These are phyloP conservation scores for Nanger granti DNA, from an alignment of 2,113 vertebrate species.

Conservation along the genomic window DNA sequence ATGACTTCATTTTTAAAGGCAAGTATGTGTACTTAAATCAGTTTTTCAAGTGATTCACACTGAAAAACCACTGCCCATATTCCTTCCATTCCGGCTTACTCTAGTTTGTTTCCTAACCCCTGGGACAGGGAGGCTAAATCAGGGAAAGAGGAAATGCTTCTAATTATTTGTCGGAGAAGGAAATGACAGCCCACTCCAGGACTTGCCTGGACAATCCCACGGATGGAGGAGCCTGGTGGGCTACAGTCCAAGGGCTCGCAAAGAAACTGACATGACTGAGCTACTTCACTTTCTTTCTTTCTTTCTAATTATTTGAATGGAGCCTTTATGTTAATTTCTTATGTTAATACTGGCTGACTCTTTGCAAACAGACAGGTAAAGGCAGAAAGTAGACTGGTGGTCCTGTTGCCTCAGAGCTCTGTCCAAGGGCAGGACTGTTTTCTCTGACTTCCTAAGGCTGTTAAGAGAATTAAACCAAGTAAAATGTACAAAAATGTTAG, in stretches of 20 bases:
- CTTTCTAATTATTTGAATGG: background rate
- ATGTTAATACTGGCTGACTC: background rate
- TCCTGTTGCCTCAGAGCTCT: background rate
- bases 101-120: background rate
- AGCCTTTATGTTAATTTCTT: background rate
- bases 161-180: background rate
- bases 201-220: background rate
- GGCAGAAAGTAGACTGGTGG: background rate
- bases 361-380: background rate
- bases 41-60: background rate
- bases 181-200: background rate
- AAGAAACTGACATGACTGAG: background rate
- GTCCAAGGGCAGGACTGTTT: background rate
- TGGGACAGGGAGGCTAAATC: background rate
- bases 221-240: background rate
- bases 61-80: background rate
- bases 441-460: background rate
- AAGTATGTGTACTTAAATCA: constrained; percentile 3
- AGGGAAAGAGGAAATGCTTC: background rate
- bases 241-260: background rate
- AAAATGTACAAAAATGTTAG: background rate
- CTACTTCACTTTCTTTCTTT: background rate
- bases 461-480: background rate
- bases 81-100: background rate
- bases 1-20: background rate